Evolutionary conservation across 2,888 invertebrate species (phyloP).

Genomic region (Nineta flava): DNA sequence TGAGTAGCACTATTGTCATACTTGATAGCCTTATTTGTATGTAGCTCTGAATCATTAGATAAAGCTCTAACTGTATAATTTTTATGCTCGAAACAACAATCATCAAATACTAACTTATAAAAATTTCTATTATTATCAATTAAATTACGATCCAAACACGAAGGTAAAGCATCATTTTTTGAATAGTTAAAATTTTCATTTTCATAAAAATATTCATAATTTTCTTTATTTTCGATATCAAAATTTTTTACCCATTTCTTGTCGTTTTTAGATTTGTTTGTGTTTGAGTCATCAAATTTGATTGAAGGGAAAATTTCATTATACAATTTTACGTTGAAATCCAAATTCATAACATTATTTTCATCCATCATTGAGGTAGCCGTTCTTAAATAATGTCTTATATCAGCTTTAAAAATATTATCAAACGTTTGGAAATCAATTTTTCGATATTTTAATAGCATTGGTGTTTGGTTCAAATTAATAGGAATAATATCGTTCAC

Average conservation of each 20-base stretch:
- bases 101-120: neutral
- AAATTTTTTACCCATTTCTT: neutral
- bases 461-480: neutral
- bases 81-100: neutral
- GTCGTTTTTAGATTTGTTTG: no score
- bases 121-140: neutral
- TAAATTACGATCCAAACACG: no score
- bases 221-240: neutral
- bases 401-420: neutral
- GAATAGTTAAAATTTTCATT: neutral
- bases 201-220: neutral
- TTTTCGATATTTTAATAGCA: neutral
- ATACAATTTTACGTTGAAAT: no score
- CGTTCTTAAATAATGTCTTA: neutral
- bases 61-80: no score
- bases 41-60: no score
- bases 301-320: no score
- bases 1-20: no score
- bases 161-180: neutral
- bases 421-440: neutral
- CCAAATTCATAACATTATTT: neutral
- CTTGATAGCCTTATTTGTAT: no score
- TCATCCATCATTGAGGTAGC: neutral
- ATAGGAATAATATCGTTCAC: neutral
- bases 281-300: no score